Evolutionary conservation across 2,797 vertebrate species (phyloP).

Genomic region (Poecilia wingei): DNA sequence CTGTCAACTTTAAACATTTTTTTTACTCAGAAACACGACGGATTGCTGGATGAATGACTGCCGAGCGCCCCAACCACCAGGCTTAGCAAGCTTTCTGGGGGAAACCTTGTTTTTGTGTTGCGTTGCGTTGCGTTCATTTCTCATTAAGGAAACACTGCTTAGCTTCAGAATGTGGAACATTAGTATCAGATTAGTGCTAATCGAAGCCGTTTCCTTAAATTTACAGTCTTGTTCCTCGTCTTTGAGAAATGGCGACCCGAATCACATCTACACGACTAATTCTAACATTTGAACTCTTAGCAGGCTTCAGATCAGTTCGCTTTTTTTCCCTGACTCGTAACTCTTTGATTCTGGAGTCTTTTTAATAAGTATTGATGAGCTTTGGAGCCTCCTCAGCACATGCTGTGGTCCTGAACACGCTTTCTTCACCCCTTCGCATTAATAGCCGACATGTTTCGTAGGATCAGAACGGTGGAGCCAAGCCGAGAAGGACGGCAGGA

Average conservation of each 20-base stretch:
- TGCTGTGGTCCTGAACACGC: constrained; percentile 6
- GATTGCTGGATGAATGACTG: no score
- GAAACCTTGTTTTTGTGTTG: constrained; percentile 33
- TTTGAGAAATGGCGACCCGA: constrained; percentile 53
- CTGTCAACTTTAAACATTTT: no score
- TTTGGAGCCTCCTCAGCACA: constrained; percentile 12
- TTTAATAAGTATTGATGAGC: constrained; percentile 27
- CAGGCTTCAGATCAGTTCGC: constrained; percentile 53
- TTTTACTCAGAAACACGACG: no score
- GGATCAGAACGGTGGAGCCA: constrained; percentile 3
- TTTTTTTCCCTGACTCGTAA: constrained; percentile 30
- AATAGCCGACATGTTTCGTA: constrained; percentile 13
- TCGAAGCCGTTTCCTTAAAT: constrained; percentile 67
- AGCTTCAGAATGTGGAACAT: constrained; percentile 81
- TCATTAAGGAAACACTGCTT: constrained; percentile 81
- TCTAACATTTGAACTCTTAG: constrained; percentile 42
- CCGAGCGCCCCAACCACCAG: no score
- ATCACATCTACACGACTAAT: constrained; percentile 57
- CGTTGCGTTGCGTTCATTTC: constrained; percentile 83
- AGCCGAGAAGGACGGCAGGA: constrained; percentile 2
- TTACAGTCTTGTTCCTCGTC: constrained; percentile 53
- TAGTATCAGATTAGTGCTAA: constrained; percentile 73
- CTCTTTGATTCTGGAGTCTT: constrained; percentile 23
- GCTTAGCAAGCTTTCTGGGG: no score
- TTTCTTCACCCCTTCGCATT: not conserved